Base-by-base conservation (phyloP, 1,140 invertebrate species). In the Paraescarpia echinospica region DNA sequence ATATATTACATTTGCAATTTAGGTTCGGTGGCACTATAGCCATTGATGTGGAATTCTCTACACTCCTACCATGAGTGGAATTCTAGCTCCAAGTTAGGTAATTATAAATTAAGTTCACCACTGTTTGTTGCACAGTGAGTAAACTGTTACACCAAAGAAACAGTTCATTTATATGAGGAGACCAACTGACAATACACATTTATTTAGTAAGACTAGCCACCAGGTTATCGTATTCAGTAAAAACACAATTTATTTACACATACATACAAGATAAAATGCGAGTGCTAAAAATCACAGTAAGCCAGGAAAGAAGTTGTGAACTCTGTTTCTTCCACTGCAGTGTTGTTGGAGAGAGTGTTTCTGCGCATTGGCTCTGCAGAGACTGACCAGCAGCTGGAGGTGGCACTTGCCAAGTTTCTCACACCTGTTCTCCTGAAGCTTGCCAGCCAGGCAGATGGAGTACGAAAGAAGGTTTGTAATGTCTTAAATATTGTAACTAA, bases 371-470 rank as follows among this genome's bases (percentile, higher is more conserved):
- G 98, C 1, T 98, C 98, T 94, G 98, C 98, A 6, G 98, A 99
- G 94, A 97, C 97, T 35, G 98, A 99, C 96, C 98, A 98, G 90
- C 98, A 98, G 94, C 96, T 99, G 91, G 97, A 99, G 95, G 97
- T 97, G 94, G 97, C 97, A 91, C 97, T 99, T 34, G 97, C 96
- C 88, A 98, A 98, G 95, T 99, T 99, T 96, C 95, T 99, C 90
- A 97, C 98, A 48, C 98, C 98, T n/a, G 98, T 99, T 92, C 97
- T 99, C 92, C 96, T 99, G 0, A 99, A 99, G 96, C 96, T 99
- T 33, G 98, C 98, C 90, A 98, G 98, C 88, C 97, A 97, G 33
- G 97, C 98, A 96, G 98, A 98, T 96, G 97, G 97, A 94, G 98
- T 99, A 27, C 96, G 98, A 89, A 98, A 97, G 95, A 98, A 98